phyloP scores from a whole-genome alignment of 2,797 vertebrate genomes.

The Galagoides demidoff region DNA sequence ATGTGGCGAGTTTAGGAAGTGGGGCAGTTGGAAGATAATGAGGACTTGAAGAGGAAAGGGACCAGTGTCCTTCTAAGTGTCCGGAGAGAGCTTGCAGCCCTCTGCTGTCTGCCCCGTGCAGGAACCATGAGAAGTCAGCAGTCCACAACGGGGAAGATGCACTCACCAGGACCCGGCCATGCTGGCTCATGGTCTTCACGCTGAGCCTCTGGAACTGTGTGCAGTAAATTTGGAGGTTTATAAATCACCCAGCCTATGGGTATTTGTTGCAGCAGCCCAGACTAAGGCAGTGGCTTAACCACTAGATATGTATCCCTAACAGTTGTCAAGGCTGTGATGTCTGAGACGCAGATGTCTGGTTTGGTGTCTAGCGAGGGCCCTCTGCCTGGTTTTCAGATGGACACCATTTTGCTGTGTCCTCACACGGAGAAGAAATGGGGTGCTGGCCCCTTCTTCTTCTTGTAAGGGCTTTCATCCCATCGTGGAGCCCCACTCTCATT shows the following conservation, averaged over 20 bases:
- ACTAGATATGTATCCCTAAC: neutral
- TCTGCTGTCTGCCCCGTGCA: neutral
- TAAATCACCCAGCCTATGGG: too few relatives aligned
- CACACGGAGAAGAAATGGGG: too few relatives aligned
- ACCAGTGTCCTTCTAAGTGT: neutral
- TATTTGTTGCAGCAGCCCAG: neutral
- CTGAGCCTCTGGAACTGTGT: neutral
- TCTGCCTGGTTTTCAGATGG: neutral
- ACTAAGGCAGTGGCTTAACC: neutral
- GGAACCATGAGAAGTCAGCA: neutral
- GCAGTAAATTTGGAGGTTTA: neutral
- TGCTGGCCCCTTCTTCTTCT: neutral
- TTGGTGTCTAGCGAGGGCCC: neutral
- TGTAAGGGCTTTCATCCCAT: neutral
- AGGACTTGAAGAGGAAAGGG: neutral
- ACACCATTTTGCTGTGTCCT: neutral
- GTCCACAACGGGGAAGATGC: neutral
- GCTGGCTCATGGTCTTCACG: neutral
- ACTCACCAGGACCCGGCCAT: too few relatives aligned
- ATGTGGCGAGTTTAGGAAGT: neutral
- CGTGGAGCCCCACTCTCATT: rapidly evolving
- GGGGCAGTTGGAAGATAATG: neutral
- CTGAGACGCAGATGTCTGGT: neutral
- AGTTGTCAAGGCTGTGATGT: neutral
- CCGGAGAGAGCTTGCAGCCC: neutral